These are phyloP conservation scores for Arenaria interpres DNA, from an alignment of 2,113 vertebrate species.

Conservation along the genomic window DNA sequence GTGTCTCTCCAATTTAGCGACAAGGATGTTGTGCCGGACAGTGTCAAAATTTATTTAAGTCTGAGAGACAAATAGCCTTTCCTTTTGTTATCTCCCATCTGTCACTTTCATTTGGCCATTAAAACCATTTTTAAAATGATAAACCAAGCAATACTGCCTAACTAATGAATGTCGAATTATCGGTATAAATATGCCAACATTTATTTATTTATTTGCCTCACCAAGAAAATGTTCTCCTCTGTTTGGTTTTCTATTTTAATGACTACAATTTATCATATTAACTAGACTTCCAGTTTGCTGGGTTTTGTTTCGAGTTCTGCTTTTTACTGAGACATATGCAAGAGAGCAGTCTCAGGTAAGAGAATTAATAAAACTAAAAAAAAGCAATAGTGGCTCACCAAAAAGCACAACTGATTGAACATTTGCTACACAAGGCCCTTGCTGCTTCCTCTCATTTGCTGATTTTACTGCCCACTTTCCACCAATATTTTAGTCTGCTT, in stretches of 20 bases:
- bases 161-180: constrained; percentile 48
- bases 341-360: neutral
- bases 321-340: neutral
- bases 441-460: neutral
- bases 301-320: neutral
- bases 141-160: constrained; percentile 23
- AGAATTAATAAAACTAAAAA: neutral
- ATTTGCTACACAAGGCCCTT: neutral
- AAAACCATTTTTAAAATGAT: neutral
- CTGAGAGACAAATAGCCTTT: neutral
- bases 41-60: neutral
- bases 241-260: constrained; percentile 45
- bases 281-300: constrained; percentile 23
- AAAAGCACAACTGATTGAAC: neutral
- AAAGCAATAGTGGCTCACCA: neutral
- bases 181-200: neutral
- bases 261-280: constrained; percentile 55
- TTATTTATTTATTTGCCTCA: constrained; percentile 56
- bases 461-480: neutral
- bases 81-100: constrained; percentile 16
- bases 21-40: neutral
- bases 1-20: neutral
- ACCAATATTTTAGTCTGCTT: neutral
- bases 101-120: constrained; percentile 21
- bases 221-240: constrained; percentile 26